Evolutionary conservation across 2,797 vertebrate genomes (phyloP).

Genomic region (Rhinophrynus dorsalis): DNA sequence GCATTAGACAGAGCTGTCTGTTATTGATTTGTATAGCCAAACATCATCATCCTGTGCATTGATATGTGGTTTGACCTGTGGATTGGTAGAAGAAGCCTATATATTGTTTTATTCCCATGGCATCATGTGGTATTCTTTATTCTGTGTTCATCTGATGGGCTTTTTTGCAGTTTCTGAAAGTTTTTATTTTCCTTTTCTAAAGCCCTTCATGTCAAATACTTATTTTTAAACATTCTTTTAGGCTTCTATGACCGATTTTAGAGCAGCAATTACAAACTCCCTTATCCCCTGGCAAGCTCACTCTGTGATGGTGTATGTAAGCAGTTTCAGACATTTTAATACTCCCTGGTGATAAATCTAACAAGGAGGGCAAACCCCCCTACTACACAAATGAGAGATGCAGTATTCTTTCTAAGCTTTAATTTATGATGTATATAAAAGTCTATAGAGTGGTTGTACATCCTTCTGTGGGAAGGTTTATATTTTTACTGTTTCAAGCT

Average conservation of each 20-base stretch:
- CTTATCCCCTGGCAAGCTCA: conserved; percentile 66
- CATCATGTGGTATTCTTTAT: too few species aligned
- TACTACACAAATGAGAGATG: conserved; percentile 48
- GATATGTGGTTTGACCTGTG: too few species aligned
- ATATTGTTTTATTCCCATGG: too few species aligned
- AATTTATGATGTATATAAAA: conserved; percentile 65
- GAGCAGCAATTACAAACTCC: conserved; percentile 66
- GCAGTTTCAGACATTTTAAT: conserved; percentile 66
- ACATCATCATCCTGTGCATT: too few species aligned
- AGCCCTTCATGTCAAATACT: conserved; percentile 65
- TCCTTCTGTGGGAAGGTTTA: conserved; percentile 62
- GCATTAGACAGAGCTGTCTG: too few species aligned
- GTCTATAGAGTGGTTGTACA: conserved; percentile 59
- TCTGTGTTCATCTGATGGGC: conserved; percentile 38
- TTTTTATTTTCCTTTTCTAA: conserved; percentile 64
- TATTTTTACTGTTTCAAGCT: conserved; percentile 62
- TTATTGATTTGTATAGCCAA: too few species aligned
- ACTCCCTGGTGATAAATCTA: conserved; percentile 61
- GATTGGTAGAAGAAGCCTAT: too few species aligned
- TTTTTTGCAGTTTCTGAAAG: conserved; percentile 51
- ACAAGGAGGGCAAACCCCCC: conserved; percentile 49
- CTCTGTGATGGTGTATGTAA: conserved; percentile 61
- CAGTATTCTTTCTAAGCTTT: conserved; percentile 55
- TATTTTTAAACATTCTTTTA: conserved; percentile 59
- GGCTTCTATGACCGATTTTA: conserved; percentile 63